Conservation (phyloP, 2,797 vertebrate genomes). For the Sylvia borin region DNA sequence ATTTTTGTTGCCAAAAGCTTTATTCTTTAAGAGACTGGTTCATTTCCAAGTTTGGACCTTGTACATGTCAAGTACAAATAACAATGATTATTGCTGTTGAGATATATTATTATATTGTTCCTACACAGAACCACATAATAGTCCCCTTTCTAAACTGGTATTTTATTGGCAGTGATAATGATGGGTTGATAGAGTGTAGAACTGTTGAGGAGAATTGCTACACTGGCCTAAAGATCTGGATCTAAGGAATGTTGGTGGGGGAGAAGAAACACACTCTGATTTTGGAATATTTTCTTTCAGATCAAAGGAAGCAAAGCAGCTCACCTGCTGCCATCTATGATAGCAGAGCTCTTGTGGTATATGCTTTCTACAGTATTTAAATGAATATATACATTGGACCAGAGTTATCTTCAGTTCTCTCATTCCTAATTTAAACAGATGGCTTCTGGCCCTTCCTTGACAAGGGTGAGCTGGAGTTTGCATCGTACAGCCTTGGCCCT, state of each 20-base stretch:
- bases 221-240: neutral
- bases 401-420: neutral
- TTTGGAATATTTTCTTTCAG: neutral
- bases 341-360: neutral
- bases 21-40: neutral
- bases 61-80: neutral
- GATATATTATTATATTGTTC: conserved; percentile 5
- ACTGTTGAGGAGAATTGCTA: neutral
- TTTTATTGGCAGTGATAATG: conserved; percentile 18
- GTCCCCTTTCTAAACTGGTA: neutral
- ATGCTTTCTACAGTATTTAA: neutral
- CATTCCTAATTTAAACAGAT: neutral
- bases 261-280: neutral
- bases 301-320: neutral
- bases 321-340: neutral
- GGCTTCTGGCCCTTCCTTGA: neutral
- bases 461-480: neutral
- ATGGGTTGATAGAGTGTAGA: neutral
- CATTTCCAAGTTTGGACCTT: conserved; percentile 29
- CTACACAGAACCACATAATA: neutral
- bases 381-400: neutral
- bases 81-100: neutral
- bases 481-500: accelerated
- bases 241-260: neutral
- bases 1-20: neutral